Conservation (phyloP, 1,140 invertebrate species). For the Ceratina calcarata region DNA sequence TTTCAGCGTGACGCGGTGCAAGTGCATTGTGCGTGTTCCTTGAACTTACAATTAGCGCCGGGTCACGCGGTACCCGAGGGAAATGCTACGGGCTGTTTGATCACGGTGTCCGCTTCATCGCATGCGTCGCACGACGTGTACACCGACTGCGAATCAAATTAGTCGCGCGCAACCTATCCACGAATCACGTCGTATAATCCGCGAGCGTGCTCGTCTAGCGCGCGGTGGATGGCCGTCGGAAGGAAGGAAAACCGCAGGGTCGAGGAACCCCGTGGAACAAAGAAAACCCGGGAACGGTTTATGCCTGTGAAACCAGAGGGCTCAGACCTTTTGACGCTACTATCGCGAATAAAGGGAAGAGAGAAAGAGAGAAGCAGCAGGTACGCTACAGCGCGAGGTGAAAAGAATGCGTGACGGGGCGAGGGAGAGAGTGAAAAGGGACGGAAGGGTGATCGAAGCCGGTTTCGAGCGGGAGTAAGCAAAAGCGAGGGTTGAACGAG, state of each 20-base stretch:
- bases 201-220: not conserved
- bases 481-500: constrained; percentile 21
- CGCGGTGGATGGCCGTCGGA: not conserved
- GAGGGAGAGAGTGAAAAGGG: not conserved
- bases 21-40: constrained; percentile 4
- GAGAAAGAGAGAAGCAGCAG: not conserved
- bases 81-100: constrained; percentile 39
- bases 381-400: not conserved
- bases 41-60: constrained; percentile 5
- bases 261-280: constrained; percentile 25
- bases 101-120: constrained; percentile 24
- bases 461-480: constrained; percentile 38
- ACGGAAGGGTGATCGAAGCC: constrained; percentile 31
- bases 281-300: constrained; percentile 24
- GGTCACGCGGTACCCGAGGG: constrained; percentile 12
- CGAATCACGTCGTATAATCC: constrained; percentile 25
- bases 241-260: constrained; percentile 3
- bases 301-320: constrained; percentile 24
- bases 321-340: constrained; percentile 34
- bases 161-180: not conserved
- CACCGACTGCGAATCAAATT: constrained; percentile 35
- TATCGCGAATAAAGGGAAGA: constrained; percentile 14
- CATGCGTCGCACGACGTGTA: not conserved
- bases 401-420: not conserved
- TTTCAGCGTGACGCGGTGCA: not conserved